Base-by-base conservation (phyloP, 2,888 invertebrate species). In the Taenaris catops region DNA sequence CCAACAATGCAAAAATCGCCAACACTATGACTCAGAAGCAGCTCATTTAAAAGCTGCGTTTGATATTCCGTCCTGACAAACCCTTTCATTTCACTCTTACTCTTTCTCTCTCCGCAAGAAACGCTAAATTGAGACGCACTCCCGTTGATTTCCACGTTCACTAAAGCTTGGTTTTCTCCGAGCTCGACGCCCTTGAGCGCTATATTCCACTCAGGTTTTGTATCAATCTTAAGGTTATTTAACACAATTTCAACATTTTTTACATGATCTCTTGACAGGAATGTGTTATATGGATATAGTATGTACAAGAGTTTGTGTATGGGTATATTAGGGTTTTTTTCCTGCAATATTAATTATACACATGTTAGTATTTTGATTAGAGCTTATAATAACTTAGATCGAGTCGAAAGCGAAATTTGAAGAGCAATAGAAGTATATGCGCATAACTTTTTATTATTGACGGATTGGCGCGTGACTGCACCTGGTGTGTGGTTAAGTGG, bases 1-100 rank as follows among this genome's bases (percentile, higher is more conserved):
- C 89, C 93, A 52, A 98, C 89, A 14, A 98, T 72, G 71, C 97
- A 97, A 53, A 97, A 92, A 78, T 98, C 98, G 1, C 92, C 91
- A 1, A 92, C 91, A 39, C 91, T 86, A 64, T 95, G 94, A 38
- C 94, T 94, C 64, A 95, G 89, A 18, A 96, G 62, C 80, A 98
- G 87, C 46, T 94, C 92, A 25, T 93, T 89, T 28, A 98, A 67
- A 23, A 97, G 70, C 36, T 89, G 87, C 46, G 94, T 93, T 67
- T 97, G 97, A 60, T 95, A 94, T 7, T 89, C 86, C 0, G 96
- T 95, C 53, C 92, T 89, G 1, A 97, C 87, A 4, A 71, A 62
- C 2, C 68, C 66, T 25, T 58, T 70, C 31, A 63, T 56, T 4
- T 62, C 59, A 1, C 57, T 53, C 4, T 52, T 53, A 26, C 48